Base-by-base conservation (phyloP, 2,113 vertebrate species). In the Grammatotria lemairii region DNA sequence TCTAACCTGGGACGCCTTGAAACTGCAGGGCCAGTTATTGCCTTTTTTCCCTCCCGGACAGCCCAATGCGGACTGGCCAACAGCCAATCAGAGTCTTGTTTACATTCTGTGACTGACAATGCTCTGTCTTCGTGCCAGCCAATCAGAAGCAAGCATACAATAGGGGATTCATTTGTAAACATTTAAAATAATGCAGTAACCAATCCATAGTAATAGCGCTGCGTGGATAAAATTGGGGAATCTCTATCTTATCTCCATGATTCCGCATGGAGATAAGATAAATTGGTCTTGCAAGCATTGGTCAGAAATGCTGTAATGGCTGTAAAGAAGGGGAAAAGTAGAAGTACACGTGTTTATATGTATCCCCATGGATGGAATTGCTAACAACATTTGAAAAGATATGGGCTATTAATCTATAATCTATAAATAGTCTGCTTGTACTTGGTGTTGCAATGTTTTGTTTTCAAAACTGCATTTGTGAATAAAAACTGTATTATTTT, bases 71-170 rank as follows among this genome's bases (percentile, higher is more conserved):
- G 97, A 97, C 97, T 98, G 97, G 97, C 97, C 95, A 96, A 94
- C 97, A 97, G 97, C 98, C 98, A 99, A 99, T 99, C 97, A 97
- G 97, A 97, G 96, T 94, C 97, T 98, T 98, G 98, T 99, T 99
- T 98, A 99, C 97, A 98, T 97, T 98, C 95, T 84, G 94, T 98
- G 98, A 98, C 96, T 97, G 98, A 97, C 98, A 97, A 96, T 94
- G 89, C 88, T 92, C 93, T 97, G 98, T 97, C 96, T 35, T 80
- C 5, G 23, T 81, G 96, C 97, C 98, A 97, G 85, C 98, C 98
- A 99, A 98, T 98, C 96, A 89, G 47, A 90, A 17, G n/a, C 51
- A 9, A 3, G 5, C 88, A 91, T 86, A 89, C 86, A 87, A n/a
- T n/a, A 40, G 65, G 63, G 70, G 73, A 23, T 70, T 87, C 83